Percentiles rank a stretch among this genome's conserved stretches.
Conservation (phyloP, 2,797 vertebrate genomes). For the Phyllotis vaccarum region DNA sequence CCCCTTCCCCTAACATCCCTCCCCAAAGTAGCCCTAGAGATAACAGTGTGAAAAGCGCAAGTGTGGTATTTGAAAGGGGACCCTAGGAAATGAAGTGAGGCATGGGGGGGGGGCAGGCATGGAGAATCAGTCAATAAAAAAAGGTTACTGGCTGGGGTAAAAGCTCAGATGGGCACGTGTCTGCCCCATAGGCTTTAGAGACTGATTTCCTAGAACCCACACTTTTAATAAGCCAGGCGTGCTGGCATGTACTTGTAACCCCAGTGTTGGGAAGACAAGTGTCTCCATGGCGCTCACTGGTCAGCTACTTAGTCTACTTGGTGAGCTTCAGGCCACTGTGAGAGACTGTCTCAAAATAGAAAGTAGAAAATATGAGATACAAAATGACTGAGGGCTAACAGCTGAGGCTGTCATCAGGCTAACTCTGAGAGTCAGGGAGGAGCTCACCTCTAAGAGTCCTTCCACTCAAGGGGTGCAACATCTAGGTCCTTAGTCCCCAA, state of each 20-base stretch:
- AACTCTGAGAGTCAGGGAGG: not conserved
- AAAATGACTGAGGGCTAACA: not conserved
- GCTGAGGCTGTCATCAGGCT: not conserved
- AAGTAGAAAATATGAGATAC: not conserved
- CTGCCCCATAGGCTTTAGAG: not conserved
- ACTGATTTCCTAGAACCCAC: not conserved
- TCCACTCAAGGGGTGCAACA: not conserved
- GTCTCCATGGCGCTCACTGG: not conserved
- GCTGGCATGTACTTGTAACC: not conserved
- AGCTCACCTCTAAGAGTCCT: not conserved
- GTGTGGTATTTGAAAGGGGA: not conserved
- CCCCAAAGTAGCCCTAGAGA: not conserved
- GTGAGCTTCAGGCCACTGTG: not conserved
- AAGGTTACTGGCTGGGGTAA: not conserved
- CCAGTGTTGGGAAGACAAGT: not conserved
- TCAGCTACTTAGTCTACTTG: not conserved
- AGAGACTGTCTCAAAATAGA: not conserved
- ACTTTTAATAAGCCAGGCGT: not conserved
- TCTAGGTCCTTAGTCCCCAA: not conserved
- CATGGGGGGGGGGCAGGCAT: not conserved
- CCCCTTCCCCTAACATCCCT: accelerated
- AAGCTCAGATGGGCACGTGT: not conserved
- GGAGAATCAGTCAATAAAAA: not conserved
- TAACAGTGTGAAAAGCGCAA: not conserved
- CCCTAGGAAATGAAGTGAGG: not conserved